Conservation (phyloP, 1,140 invertebrate species). For the Leptestheria dahalacensis region DNA sequence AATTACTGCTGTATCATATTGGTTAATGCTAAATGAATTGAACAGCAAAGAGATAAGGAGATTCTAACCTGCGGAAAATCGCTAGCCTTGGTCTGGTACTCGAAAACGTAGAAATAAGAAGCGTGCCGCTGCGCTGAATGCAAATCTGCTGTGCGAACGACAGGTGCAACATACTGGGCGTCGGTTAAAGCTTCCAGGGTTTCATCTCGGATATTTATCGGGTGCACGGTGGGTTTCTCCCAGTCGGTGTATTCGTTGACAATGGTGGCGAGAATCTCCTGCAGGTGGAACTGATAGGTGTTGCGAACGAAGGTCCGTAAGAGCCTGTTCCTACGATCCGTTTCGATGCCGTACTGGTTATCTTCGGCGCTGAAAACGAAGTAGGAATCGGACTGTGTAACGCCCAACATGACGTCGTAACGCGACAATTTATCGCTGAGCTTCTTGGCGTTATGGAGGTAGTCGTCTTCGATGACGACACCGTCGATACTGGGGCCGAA, state of each 20-base stretch:
- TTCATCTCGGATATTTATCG: conserved; percentile 81
- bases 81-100: conserved; percentile 81
- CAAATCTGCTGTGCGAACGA: conserved; percentile 77
- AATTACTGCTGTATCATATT: no score
- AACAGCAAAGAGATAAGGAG: no score
- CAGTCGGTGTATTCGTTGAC: conserved; percentile 97
- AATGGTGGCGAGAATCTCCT: conserved; percentile 41
- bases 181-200: conserved; percentile 86
- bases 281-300: conserved; percentile 42
- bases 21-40: no score
- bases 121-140: conserved; percentile 57
- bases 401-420: conserved; percentile 86
- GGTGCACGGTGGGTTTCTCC: conserved; percentile 83
- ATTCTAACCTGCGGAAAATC: conserved; percentile 77
- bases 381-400: conserved; percentile 70
- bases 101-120: conserved; percentile 83
- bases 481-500: conserved; percentile 85
- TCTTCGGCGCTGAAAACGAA: conserved; percentile 79
- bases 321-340: conserved; percentile 31
- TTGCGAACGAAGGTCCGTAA: conserved; percentile 40
- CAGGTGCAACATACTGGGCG: conserved; percentile 74
- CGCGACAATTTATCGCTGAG: conserved; percentile 30
- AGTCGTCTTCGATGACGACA: conserved; percentile 64
- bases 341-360: conserved; percentile 45
- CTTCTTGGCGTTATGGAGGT: conserved; percentile 24